Evolutionary conservation across 2,113 vertebrate species (phyloP), one percentile per base, ranked within the genome.

Genomic region (Perca fluviatilis): DNA sequence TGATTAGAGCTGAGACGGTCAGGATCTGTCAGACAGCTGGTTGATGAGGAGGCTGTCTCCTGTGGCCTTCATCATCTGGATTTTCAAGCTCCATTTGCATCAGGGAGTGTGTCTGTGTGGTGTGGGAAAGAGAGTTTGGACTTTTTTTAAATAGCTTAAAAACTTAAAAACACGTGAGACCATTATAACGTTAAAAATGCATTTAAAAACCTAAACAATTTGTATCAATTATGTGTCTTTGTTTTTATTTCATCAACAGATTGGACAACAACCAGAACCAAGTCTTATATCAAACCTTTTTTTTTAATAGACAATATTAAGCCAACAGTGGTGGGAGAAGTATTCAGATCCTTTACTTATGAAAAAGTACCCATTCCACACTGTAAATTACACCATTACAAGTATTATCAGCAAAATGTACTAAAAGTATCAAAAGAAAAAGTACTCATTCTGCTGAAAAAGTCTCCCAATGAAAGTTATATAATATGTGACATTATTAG

Each of bases 51-150:
- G 8, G 27, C 16, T 6, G 71, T 66, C 83, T 80, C 85, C 47
- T 65, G 72, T 77, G 91, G 86, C 49, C 77, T 69, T 83, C 68
- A 36, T 82, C 67, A 56, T 72, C 74, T 63, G 53, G 43, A 23
- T 58, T 61, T 76, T 75, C 18, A 72, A 63, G 74, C 82, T 62
- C 61, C 83, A 83, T 78, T 79, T 86, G 27, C 62, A 76, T 46
- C 27, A 13, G 30, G 19, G n/a, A 69, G 60, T 56, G 30, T 50
- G 51, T 47, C 40, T 70, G 23, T 25, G 36, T 14, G 5, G 54
- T 23, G 0, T 30, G 23, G 30, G 30, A 62, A 62, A 36, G 16
- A 43, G 40, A 21, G 30, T 62, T 62, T 62, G 30, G 8, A 21
- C 27, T 11, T 43, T 43, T 43, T 43, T 3, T 3, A 43, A 11